Percentiles rank a stretch among this genome's conserved stretches.
Evolutionary conservation across 2,113 vertebrate species (phyloP).

Genomic region (Psephotus haematonotus): DNA sequence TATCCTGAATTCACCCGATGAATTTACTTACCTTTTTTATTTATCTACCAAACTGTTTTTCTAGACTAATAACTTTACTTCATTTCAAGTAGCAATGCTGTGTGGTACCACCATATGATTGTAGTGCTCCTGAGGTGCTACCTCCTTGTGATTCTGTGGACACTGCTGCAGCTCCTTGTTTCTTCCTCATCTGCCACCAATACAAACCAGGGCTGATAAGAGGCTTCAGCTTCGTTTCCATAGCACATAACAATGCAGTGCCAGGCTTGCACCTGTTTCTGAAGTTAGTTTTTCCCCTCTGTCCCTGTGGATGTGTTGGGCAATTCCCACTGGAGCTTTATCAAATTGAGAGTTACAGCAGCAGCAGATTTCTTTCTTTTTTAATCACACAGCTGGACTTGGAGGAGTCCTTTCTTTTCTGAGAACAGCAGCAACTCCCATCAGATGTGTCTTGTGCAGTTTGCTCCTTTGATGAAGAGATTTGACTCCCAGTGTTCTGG

Average conservation of each 20-base stretch:
- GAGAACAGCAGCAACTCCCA: neutral
- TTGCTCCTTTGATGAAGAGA: neutral
- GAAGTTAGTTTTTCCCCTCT: neutral
- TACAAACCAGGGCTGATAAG: neutral
- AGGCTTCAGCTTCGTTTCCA: neutral
- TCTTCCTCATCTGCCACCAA: neutral
- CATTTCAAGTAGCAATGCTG: neutral
- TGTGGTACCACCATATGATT: neutral
- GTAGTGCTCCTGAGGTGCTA: neutral
- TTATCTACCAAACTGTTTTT: neutral
- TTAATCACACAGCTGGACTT: neutral
- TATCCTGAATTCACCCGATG: neutral
- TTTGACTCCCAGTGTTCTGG: neutral
- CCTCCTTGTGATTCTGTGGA: neutral
- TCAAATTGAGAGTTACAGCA: neutral
- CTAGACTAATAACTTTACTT: neutral
- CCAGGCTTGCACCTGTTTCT: neutral
- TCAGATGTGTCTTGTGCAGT: neutral
- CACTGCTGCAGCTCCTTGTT: neutral
- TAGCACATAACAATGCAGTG: neutral
- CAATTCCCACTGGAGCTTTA: neutral
- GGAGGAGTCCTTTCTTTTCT: neutral
- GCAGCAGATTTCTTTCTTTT: neutral
- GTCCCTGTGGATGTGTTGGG: neutral
- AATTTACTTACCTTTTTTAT: neutral